A percentile compares a stretch with the other conserved stretches of the same genome.
phyloP scores from a whole-genome alignment of 2,888 invertebrate genomes.

The Carpatolechia fugitivella region DNA sequence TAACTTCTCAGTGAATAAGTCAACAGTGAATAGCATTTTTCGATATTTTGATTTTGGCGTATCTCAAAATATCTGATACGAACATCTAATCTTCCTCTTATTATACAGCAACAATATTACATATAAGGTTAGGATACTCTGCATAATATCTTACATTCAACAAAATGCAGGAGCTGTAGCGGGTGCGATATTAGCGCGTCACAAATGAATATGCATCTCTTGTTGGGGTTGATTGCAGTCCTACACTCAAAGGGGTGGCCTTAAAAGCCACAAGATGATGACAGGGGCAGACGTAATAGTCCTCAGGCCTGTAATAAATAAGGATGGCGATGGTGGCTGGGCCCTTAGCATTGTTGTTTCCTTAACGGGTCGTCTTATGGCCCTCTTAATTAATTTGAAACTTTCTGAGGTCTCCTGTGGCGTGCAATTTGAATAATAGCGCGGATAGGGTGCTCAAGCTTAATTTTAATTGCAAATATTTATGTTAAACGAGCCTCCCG shows the following conservation, averaged over 20 bases:
- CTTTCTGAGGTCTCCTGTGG: slow-evolving; percentile 78
- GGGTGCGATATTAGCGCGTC: slow-evolving; percentile 31
- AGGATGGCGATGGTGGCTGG: slow-evolving; percentile 62
- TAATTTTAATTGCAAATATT: slow-evolving; percentile 80
- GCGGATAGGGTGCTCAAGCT: slow-evolving; percentile 67
- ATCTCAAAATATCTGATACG: too few relatives aligned
- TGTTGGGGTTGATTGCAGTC: slow-evolving; percentile 44
- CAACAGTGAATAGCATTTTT: too few relatives aligned
- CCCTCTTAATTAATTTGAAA: slow-evolving; percentile 79
- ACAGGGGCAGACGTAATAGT: slow-evolving; percentile 57
- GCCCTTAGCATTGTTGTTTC: slow-evolving; percentile 64
- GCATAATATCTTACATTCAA: not conserved
- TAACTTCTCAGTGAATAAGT: too few relatives aligned
- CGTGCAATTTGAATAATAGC: slow-evolving; percentile 78
- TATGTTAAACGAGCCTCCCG: slow-evolving; percentile 69
- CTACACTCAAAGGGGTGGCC: slow-evolving; percentile 40
- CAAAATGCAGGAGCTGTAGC: slow-evolving; percentile 12
- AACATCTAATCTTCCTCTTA: not conserved
- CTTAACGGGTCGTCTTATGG: slow-evolving; percentile 77
- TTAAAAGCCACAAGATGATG: slow-evolving; percentile 58
- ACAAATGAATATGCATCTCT: slow-evolving; percentile 49
- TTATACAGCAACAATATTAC: not conserved
- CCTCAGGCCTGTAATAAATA: slow-evolving; percentile 67
- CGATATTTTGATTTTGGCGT: too few relatives aligned
- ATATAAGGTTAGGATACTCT: not conserved